phyloP scores from a whole-genome alignment of 2,113 vertebrate species.

The Etia nguti region DNA sequence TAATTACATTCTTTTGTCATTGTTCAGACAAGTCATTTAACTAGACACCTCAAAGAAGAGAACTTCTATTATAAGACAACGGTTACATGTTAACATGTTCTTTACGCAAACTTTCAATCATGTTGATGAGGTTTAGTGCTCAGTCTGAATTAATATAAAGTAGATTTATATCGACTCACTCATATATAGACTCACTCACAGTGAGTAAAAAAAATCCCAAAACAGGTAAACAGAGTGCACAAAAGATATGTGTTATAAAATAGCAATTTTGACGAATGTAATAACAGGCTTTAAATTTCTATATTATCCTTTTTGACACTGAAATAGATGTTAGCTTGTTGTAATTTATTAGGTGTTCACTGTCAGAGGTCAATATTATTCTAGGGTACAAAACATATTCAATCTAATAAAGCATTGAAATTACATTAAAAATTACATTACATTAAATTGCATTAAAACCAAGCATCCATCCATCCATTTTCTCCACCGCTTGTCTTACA shows the following conservation, averaged over 20 bases:
- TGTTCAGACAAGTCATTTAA: not conserved
- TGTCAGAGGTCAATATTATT: not conserved
- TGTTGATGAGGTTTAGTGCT: not conserved
- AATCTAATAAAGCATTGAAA: not conserved
- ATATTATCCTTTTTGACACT: not conserved
- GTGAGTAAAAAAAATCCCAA: not conserved
- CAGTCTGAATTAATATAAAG: not conserved
- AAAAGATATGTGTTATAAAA: not conserved
- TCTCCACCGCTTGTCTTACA: not conserved
- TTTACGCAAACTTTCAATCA: not conserved
- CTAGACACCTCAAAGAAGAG: not conserved
- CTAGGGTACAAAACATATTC: not conserved
- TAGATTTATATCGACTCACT: no score
- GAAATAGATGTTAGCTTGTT: not conserved
- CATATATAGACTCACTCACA: no score
- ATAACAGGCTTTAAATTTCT: not conserved
- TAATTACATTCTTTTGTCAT: constrained; percentile 19
- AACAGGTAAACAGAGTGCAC: not conserved
- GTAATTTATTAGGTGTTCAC: not conserved
- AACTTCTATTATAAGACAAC: not conserved
- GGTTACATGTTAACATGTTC: not conserved
- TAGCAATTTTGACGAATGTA: not conserved
- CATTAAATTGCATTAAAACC: not conserved
- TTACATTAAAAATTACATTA: not conserved
- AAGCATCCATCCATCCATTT: not conserved